Percentiles rank a stretch among this genome's conserved stretches.
Evolutionary conservation across 1,140 invertebrate genomes (phyloP).

Genomic region (Palaemon carinicauda): DNA sequence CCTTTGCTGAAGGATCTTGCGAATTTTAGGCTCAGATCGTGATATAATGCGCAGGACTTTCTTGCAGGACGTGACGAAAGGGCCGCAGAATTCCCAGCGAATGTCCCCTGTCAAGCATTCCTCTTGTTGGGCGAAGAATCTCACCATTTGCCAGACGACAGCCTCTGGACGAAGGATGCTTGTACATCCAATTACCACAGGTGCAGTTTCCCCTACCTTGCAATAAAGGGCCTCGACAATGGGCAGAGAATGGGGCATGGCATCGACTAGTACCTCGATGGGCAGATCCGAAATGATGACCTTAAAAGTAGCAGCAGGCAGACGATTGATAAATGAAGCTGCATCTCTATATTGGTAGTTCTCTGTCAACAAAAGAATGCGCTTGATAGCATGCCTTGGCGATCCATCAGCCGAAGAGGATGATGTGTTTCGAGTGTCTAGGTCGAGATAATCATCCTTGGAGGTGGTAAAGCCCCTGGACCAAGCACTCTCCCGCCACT

Average conservation of each 20-base stretch:
- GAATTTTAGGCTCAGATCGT: conserved; percentile 69
- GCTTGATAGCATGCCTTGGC: conserved; percentile 76
- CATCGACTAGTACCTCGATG: conserved; percentile 84
- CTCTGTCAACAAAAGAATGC: conserved; percentile 78
- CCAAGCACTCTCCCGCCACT: conserved; percentile 56
- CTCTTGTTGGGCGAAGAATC: conserved; percentile 77
- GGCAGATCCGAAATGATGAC: conserved; percentile 78
- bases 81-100: conserved; percentile 67
- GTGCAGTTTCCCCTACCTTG: conserved; percentile 70
- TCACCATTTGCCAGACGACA: conserved; percentile 81
- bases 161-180: conserved; percentile 75
- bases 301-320: conserved; percentile 78
- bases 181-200: conserved; percentile 57
- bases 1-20: conserved; percentile 71
- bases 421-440: conserved; percentile 64
- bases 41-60: conserved; percentile 71
- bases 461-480: conserved; percentile 42
- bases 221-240: conserved; percentile 86
- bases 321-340: conserved; percentile 77
- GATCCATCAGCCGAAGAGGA: conserved; percentile 74
- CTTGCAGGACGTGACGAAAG: conserved; percentile 68
- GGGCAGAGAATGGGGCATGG: conserved; percentile 84
- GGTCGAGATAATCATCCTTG: conserved; percentile 58
- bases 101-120: conserved; percentile 63
- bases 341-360: conserved; percentile 82